Base-by-base conservation (phyloP, 2,888 invertebrate genomes). In the Allygus modestus region DNA sequence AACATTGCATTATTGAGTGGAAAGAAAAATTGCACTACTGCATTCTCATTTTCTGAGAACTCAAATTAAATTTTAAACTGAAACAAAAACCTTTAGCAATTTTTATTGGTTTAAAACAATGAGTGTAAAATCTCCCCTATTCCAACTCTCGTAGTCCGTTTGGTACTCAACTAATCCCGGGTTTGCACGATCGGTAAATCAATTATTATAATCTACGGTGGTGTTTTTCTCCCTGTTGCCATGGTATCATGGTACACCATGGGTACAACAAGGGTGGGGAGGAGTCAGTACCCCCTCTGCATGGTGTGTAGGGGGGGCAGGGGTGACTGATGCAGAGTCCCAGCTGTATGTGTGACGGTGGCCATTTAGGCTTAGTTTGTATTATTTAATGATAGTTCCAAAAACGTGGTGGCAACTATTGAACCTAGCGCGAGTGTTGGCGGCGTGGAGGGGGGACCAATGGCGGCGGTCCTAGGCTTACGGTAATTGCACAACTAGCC, bases 311-410 rank as follows among this genome's bases (percentile, higher is more conserved):
- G 11, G 17, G 73, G 73, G 31, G 73, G 41, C 7, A 9, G 75
- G 46, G 73, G 73, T 73, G 73, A 73, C 41, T 37, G 75, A 46
- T 77, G 75, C 46, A 28, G 75, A n/a, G 58, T 1, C 79, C 28
- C 79, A 79, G 79, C 79, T 79, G 79, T 17, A 51, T 33, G 51
- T 79, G 79, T 79, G 79, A 51, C 79, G 58, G 51, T 77, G 26
- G 79, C 79, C 79, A 58, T 79, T 79, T 79, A 79, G 79, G 79
- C 79, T 79, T 79, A 79, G 79, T 79, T 79, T 79, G 79, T 79
- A 79, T 79, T 79, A 79, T 79, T 79, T 83, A 83, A 75, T 75
- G 75, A 83, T 83, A 83, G 83, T 83, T 83, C 75, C 83, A 83
- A 83, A 83, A 83, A 83, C 73, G 75, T 58, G 83, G 58, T 54